Conservation (phyloP, 2,113 vertebrate species). For the Pelecanus crispus region DNA sequence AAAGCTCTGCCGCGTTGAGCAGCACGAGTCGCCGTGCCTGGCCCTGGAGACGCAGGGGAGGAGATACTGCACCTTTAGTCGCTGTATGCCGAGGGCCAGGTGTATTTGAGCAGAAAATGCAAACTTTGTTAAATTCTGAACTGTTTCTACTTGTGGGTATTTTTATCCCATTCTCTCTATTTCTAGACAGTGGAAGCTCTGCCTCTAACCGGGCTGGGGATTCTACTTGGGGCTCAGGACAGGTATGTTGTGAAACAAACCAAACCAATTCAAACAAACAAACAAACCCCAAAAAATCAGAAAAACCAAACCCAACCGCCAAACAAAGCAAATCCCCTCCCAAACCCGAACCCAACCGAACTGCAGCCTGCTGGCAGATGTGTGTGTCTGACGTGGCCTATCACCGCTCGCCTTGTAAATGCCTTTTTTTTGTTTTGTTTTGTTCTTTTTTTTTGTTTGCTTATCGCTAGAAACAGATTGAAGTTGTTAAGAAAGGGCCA, state of each 20-base stretch:
- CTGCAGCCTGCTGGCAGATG: conserved; percentile 18
- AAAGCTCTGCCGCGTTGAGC: not conserved
- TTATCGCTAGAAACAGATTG: conserved; percentile 82
- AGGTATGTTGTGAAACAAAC: conserved; percentile 61
- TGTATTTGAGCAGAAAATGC: conserved; percentile 42
- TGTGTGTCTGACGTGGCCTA: not conserved
- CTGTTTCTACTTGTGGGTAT: conserved; percentile 56
- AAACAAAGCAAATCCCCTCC: conserved; percentile 38
- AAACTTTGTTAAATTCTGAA: conserved; percentile 45
- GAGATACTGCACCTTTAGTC: conserved; percentile 43
- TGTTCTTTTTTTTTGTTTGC: not conserved
- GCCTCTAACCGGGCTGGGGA: conserved; percentile 66
- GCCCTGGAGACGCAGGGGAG: not conserved
- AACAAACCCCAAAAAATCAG: not conserved
- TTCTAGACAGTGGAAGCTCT: conserved; percentile 71
- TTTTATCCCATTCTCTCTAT: conserved; percentile 72
- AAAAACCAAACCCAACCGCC: not conserved
- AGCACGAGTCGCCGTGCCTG: not conserved
- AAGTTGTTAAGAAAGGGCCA: conserved; percentile 87
- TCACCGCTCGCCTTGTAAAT: conserved; percentile 38
- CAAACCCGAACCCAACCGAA: conserved; percentile 17
- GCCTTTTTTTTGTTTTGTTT: not conserved
- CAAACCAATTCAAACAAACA: not conserved
- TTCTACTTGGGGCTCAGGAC: conserved; percentile 71
- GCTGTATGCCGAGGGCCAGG: conserved; percentile 6